Conservation (phyloP, 2,888 invertebrate species). For the Protula sp. region DNA sequence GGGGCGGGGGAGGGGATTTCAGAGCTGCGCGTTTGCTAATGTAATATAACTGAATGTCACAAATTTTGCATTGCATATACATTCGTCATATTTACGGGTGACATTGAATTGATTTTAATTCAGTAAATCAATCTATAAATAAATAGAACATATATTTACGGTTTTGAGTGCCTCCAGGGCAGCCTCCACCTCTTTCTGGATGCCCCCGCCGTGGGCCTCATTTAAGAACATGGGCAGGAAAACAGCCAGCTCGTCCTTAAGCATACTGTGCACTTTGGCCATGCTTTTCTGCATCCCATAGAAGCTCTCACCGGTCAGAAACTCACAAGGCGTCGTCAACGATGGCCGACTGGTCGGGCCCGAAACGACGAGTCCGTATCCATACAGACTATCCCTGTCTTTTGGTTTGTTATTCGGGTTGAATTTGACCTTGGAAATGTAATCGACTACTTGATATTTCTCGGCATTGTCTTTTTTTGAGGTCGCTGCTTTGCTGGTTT, state of each 20-base stretch:
- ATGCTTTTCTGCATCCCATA: conserved; percentile 34
- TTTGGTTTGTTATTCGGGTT: conserved; percentile 26
- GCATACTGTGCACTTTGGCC: conserved; percentile 34
- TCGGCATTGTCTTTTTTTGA: too few relatives aligned
- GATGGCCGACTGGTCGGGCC: conserved; percentile 34
- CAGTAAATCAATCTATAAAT: too few relatives aligned
- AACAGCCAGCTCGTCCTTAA: conserved; percentile 37
- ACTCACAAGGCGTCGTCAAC: conserved; percentile 40
- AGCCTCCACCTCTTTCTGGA: conserved; percentile 31
- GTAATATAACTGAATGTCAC: too few relatives aligned
- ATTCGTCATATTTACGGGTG: too few relatives aligned
- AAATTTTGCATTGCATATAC: too few relatives aligned
- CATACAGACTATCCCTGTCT: conserved; percentile 30
- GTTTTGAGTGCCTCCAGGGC: conserved; percentile 28
- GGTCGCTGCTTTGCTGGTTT: conserved; percentile 9
- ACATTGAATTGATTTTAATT: too few relatives aligned
- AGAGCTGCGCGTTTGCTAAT: too few relatives aligned
- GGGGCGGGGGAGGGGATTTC: too few relatives aligned
- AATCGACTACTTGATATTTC: conserved; percentile 26
- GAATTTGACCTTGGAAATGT: conserved; percentile 35
- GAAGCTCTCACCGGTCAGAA: conserved; percentile 32
- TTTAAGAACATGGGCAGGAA: conserved; percentile 39
- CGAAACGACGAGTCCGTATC: conserved; percentile 37
- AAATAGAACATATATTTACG: neutral
- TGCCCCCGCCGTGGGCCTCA: conserved; percentile 30